Evolutionary conservation across 2,797 vertebrate genomes (phyloP), one percentile per base, ranked within the genome.

Genomic region (Limnodromus scolopaceus): DNA sequence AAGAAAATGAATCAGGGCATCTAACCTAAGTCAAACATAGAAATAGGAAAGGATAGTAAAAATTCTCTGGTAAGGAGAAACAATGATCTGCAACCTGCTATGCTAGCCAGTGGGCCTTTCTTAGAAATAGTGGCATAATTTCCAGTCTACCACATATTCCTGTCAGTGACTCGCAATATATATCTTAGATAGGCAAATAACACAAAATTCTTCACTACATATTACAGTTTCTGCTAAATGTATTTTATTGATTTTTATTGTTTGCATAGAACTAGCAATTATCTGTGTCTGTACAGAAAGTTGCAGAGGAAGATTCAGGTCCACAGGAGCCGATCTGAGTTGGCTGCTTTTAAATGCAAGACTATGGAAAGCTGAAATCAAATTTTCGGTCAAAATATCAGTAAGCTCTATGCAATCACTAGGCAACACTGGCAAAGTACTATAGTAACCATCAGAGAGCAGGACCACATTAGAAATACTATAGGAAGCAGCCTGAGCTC

Each of bases 391-490:
- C 19, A 70, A 85, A 93, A 49, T n/a, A 61, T 4, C 49, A 75
- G 32, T 25, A 82, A 91, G 30, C 10, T 60, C 32, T 34, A 23
- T 16, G 34, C 48, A 84, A 65, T 63, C 43, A 75, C 27, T 58
- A n/a, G 13, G 24, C 18, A 81, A 61, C 38, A 46, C 28, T 41
- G 48, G 25, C 8, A 15, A 87, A 77, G 23, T 36, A n/a, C 45
- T 61, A 41, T 3, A 66, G 30, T 96, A 92, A 87, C 75, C 23
- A 43, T 87, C 43, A 82, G 36, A 49, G 54, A 81, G 65, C 48
- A 93, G 28, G 72, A 93, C 53, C 86, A 97, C n/a, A 89, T 86
- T 86, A 91, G 90, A 83, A 94, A 95, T 63, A 82, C 11, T 95
- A 96, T 14, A 84, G 53, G 60, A 64, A 93, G 41, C 38, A 90